Evolutionary conservation across 2,113 vertebrate species (phyloP).

Genomic region (Hirundichthys speculiger): DNA sequence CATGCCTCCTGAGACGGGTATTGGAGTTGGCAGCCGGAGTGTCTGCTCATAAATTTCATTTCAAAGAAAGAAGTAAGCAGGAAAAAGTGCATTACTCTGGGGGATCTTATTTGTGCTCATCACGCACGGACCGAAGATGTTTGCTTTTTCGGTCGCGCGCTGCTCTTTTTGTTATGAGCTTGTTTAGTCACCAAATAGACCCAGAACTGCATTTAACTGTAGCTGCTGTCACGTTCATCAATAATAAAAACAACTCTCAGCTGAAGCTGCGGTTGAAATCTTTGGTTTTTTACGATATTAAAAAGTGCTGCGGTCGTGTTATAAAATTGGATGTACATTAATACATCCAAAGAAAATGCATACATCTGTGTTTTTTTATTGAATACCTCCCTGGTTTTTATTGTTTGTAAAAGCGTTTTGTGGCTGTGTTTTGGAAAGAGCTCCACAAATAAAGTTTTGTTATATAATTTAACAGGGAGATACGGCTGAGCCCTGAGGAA

Average conservation of each 20-base stretch:
- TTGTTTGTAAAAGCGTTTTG: slow-evolving; percentile 60
- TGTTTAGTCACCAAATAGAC: slow-evolving; percentile 19
- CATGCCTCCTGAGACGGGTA: slow-evolving; percentile 71
- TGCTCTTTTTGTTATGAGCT: slow-evolving; percentile 13
- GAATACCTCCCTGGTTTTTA: slow-evolving; percentile 44
- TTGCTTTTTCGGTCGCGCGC: slow-evolving; percentile 7
- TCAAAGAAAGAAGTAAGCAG: slow-evolving; percentile 60
- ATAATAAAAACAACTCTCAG: slow-evolving; percentile 21
- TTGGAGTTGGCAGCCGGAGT: slow-evolving; percentile 71
- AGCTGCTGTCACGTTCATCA: slow-evolving; percentile 19
- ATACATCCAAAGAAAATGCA: slow-evolving; percentile 12
- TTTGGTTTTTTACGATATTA: slow-evolving; percentile 38
- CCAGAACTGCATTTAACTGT: slow-evolving; percentile 21
- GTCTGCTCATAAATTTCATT: slow-evolving; percentile 64
- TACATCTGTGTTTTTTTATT: slow-evolving; percentile 45
- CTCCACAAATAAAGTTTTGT: slow-evolving; percentile 61
- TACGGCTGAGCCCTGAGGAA: slow-evolving; percentile 66
- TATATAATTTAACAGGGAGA: slow-evolving; percentile 58
- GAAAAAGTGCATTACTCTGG: slow-evolving; percentile 44
- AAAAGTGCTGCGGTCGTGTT: slow-evolving; percentile 42
- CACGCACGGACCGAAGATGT: not conserved
- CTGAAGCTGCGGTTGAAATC: slow-evolving; percentile 17
- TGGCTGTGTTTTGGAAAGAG: slow-evolving; percentile 18
- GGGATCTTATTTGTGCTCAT: slow-evolving; percentile 23
- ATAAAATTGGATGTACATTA: slow-evolving; percentile 39